A percentile compares a stretch with the other conserved stretches of the same genome.
phyloP scores from a whole-genome alignment of 1,140 invertebrate species.

The Psilanteris sp. region DNA sequence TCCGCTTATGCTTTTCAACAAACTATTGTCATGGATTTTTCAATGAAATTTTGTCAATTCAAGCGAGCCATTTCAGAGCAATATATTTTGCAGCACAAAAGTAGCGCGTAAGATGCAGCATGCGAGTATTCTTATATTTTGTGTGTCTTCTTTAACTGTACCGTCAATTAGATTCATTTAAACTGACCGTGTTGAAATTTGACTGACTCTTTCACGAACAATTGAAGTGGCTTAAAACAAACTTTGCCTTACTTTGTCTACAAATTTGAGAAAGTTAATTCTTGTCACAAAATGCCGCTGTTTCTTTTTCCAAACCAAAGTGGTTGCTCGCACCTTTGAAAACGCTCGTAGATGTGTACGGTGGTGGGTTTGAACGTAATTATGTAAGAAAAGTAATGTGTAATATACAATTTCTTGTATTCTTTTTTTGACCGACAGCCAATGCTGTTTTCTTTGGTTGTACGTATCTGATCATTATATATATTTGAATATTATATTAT shows the following conservation, averaged over 20 bases:
- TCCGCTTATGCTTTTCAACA: no score
- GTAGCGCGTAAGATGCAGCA: conserved; percentile 67
- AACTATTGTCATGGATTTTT: neutral
- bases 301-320: no score
- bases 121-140: conserved; percentile 56
- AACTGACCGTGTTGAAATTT: conserved; percentile 19
- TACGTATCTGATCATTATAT: no score
- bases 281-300: no score
- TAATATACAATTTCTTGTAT: no score
- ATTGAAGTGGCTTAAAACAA: conserved; percentile 35
- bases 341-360: no score
- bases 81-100: conserved; percentile 56
- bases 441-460: conserved; percentile 1
- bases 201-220: conserved; percentile 18
- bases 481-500: conserved; percentile 13
- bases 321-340: no score
- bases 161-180: conserved; percentile 7
- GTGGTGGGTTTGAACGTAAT: no score
- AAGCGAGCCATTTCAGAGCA: conserved; percentile 46
- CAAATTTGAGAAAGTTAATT: no score
- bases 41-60: conserved; percentile 42
- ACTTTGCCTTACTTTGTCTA: no score
- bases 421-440: conserved; percentile 8
- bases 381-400: no score
- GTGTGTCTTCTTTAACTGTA: conserved; percentile 30